These are phyloP conservation scores for Pseudopodoces humilis DNA, from an alignment of 2,113 vertebrate genomes.

Conservation along the genomic window DNA sequence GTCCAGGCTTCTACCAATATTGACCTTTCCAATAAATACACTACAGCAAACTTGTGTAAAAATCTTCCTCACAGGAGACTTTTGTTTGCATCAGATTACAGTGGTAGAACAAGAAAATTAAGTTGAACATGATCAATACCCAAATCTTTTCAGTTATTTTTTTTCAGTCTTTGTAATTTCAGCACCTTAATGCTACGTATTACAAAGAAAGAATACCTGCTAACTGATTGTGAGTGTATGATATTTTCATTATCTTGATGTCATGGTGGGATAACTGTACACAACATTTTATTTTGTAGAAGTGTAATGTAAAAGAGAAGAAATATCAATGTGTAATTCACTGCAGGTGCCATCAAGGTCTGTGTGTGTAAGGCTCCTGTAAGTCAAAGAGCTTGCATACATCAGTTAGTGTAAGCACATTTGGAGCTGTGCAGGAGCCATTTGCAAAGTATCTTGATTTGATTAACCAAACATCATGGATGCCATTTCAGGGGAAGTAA, in stretches of 20 bases:
- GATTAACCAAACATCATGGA: not conserved
- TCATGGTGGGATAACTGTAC: not conserved
- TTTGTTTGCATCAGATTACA: not conserved
- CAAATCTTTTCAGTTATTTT: not conserved
- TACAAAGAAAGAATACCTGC: not conserved
- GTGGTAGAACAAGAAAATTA: not conserved
- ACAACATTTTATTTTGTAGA: not conserved
- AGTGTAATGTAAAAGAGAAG: not conserved
- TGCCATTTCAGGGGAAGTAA: not conserved
- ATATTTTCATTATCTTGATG: not conserved
- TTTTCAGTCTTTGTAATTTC: not conserved
- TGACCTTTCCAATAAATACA: not conserved
- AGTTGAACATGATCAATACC: not conserved
- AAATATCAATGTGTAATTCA: fast-evolving
- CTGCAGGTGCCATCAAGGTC: not conserved
- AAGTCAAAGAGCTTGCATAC: not conserved
- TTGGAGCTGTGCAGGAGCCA: not conserved
- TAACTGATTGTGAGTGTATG: not conserved
- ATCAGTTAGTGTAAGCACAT: not conserved
- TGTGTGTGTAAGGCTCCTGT: not conserved
- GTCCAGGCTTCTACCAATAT: not conserved
- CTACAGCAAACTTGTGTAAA: not conserved
- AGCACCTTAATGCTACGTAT: not conserved
- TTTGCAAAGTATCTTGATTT: not conserved
- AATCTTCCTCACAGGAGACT: not conserved